Conservation (phyloP, 2,113 vertebrate genomes). For the Acrocephalus kingi region DNA sequence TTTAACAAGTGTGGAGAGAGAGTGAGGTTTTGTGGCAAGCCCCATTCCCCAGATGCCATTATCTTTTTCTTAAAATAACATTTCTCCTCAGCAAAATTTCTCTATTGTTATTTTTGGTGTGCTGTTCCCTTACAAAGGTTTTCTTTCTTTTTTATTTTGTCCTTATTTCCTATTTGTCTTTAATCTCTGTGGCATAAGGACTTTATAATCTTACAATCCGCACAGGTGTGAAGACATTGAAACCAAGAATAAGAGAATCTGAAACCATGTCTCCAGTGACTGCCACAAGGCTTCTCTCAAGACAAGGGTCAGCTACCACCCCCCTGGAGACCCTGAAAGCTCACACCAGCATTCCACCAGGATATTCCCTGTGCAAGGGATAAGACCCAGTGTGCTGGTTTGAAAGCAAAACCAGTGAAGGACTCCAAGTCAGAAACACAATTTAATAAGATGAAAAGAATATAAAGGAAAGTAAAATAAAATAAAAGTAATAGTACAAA, state of each 20-base stretch:
- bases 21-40: neutral
- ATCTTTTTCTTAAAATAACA: neutral
- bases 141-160: too few relatives aligned
- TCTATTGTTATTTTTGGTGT: neutral
- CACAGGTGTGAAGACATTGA: neutral
- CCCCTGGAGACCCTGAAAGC: neutral
- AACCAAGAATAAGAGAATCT: neutral
- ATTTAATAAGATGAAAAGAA: too few relatives aligned
- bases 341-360: neutral
- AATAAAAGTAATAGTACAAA: too few relatives aligned
- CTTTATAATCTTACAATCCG: neutral
- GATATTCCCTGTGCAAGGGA: neutral
- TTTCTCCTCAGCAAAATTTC: neutral
- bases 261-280: neutral
- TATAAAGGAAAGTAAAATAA: too few relatives aligned
- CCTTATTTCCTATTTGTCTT: neutral
- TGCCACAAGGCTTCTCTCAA: neutral
- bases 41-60: neutral
- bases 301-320: neutral
- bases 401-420: too few relatives aligned
- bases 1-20: neutral
- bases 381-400: neutral
- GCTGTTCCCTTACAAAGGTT: neutral
- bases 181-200: neutral
- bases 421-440: too few relatives aligned